These are phyloP conservation scores for Zaprionus lachaisei DNA, from an alignment of 1,140 invertebrate species.

Conservation along the genomic window DNA sequence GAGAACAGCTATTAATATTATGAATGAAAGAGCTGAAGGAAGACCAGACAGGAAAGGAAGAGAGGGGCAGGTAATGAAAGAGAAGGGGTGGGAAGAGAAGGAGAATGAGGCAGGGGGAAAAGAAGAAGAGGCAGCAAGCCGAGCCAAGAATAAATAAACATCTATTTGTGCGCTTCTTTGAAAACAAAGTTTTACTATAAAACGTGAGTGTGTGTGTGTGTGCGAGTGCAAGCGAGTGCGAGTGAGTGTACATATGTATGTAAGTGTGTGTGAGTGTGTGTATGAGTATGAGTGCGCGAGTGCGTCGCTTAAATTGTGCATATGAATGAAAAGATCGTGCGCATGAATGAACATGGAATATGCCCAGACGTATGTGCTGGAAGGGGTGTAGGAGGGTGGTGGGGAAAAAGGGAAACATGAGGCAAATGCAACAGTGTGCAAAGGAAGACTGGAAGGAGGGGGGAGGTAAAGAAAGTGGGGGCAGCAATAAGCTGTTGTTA, in stretches of 20 bases:
- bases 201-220: conserved; percentile 10
- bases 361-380: conserved; percentile 30
- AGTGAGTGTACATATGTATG: conserved; percentile 1
- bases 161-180: conserved; percentile 38
- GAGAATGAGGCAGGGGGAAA: not conserved
- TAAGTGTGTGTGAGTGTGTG: conserved; percentile 6
- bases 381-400: not conserved
- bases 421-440: not conserved
- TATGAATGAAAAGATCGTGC: conserved; percentile 53
- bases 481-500: conserved; percentile 37
- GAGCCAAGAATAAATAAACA: conserved; percentile 56
- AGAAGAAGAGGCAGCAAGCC: conserved; percentile 22
- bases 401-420: conserved; percentile 1
- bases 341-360: conserved; percentile 49
- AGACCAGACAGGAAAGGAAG: not conserved
- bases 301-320: conserved; percentile 48
- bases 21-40: not conserved
- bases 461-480: not conserved
- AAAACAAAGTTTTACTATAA: conserved; percentile 51
- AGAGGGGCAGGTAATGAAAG: not conserved
- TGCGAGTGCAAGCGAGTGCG: not conserved
- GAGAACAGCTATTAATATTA: not conserved
- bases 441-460: conserved; percentile 5
- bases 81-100: no score
- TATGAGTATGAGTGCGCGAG: conserved; percentile 7